Conservation (phyloP, 2,797 vertebrate species). For the Remorina albescens region DNA sequence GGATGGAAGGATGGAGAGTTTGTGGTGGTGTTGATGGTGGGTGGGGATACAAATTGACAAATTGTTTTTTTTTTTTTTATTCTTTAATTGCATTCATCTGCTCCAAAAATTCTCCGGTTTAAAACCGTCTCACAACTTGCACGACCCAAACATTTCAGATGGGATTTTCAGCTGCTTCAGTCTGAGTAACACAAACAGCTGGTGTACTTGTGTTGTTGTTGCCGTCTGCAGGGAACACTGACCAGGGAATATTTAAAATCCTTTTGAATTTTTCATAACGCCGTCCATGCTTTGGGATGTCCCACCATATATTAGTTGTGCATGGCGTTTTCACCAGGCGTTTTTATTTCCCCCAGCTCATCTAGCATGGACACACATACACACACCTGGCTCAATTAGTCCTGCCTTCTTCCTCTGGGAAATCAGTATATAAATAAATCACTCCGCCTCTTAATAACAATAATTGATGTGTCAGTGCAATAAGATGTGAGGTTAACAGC, state of each 20-base stretch:
- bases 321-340: slow-evolving; percentile 15
- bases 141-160: slow-evolving; percentile 30
- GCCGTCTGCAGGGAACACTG: slow-evolving; percentile 17
- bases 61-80: slow-evolving; percentile 31
- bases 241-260: slow-evolving; percentile 25
- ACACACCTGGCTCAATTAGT: slow-evolving; percentile 80
- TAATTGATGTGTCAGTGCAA: slow-evolving; percentile 85
- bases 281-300: slow-evolving; percentile 49
- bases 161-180: slow-evolving; percentile 42
- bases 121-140: slow-evolving; percentile 26
- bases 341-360: slow-evolving; percentile 49
- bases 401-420: slow-evolving; percentile 70
- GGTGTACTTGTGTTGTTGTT: slow-evolving; percentile 17
- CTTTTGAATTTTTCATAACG: slow-evolving; percentile 36
- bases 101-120: slow-evolving; percentile 4
- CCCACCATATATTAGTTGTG: slow-evolving; percentile 52
- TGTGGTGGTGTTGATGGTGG: not conserved
- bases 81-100: slow-evolving; percentile 3
- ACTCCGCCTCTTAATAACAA: slow-evolving; percentile 80
- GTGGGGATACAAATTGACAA: no score
- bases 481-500: slow-evolving; percentile 79
- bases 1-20: slow-evolving; percentile 40
- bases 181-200: slow-evolving; percentile 42
- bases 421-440: slow-evolving; percentile 84
- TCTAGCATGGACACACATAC: slow-evolving; percentile 37